Evolutionary conservation across 1,140 invertebrate genomes (phyloP), one percentile per base, ranked within the genome.

Genomic region (Trinorchestia longiramus): DNA sequence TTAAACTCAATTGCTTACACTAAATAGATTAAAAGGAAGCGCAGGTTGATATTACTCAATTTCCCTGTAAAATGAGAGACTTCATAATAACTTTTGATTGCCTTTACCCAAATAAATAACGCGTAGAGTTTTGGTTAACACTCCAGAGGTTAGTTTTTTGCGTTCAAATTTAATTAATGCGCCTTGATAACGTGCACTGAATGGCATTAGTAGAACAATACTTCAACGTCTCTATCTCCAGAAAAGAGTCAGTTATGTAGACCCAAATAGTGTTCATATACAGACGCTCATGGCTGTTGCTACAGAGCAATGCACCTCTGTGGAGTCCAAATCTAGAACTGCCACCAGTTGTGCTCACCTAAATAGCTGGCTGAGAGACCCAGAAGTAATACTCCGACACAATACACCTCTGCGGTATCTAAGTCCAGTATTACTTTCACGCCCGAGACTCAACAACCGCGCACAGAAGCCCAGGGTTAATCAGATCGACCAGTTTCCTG

Each of bases 401-500:
- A 77, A 77, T 19, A 36, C 62, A 77, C 62, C 28, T 36, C 62
- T 77, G 62, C 62, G 28, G 62, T 77, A 77, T 77, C 62, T 77
- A 77, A 77, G 15, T 77, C 62, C 62, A 23, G 62, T 23, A 77
- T 77, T 77, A 77, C 62, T 77, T 53, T 77, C 62, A 28, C 28
- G 62, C 62, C 62, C 62, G 15, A 77, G 62, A 19, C 62, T 77
- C 62, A 77, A 77, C 62, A 77, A 28, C 62, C 62, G 62, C 62
- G 43, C 28, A 90, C 88, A 90, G 88, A 90, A 36, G 88, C 88
- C 88, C 43, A 8, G 88, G 43, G 88, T 90, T 90, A 90, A 90
- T 90, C 88, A 90, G 88, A 42, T 90, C 88, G n/a, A 90, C 41
- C 43, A 15, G 41, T 90, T 42, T 28, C 88, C 88, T 11, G 88